phyloP scores from a whole-genome alignment of 1,140 invertebrate genomes.

The Globodera rostochiensis region DNA sequence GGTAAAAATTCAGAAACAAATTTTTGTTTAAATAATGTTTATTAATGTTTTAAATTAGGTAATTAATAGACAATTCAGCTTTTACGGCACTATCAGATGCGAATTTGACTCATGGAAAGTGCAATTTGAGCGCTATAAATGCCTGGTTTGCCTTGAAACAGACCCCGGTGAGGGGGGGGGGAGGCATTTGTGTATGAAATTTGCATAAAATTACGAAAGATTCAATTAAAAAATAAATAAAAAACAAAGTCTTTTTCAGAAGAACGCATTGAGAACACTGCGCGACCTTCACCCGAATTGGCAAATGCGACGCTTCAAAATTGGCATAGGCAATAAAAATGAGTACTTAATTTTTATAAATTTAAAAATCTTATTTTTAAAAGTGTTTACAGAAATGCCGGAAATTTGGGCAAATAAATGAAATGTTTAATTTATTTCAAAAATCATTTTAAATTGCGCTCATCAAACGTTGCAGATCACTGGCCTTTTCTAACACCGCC shows the following conservation, averaged over 20 bases:
- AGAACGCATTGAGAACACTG: slow-evolving; percentile 41
- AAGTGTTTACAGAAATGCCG: too few species aligned
- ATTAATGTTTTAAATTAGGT: not conserved
- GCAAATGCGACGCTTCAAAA: slow-evolving; percentile 30
- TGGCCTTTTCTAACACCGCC: slow-evolving; percentile 46
- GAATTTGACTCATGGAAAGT: slow-evolving; percentile 36
- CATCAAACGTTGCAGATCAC: slow-evolving; percentile 36
- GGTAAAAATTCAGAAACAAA: slow-evolving; percentile 23
- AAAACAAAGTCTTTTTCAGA: slow-evolving; percentile 32
- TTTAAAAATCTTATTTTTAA: not conserved
- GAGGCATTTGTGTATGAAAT: too few species aligned
- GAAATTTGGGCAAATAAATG: too few species aligned
- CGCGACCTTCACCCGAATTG: slow-evolving; percentile 43
- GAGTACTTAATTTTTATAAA: not conserved
- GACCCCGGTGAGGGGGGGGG: slow-evolving; percentile 31
- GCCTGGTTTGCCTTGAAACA: slow-evolving; percentile 36
- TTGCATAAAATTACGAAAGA: not conserved
- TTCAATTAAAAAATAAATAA: not conserved
- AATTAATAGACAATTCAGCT: slow-evolving; percentile 18
- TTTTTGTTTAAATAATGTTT: not conserved
- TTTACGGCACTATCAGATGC: slow-evolving; percentile 33
- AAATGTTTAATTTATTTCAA: not conserved
- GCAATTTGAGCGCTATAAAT: slow-evolving; percentile 50
- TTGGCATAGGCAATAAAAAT: slow-evolving; percentile 30
- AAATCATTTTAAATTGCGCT: slow-evolving; percentile 9